Percentiles rank a stretch among this genome's conserved stretches.
Evolutionary conservation across 2,113 vertebrate genomes (phyloP).

Genomic region (Corythornis madagascariensis): DNA sequence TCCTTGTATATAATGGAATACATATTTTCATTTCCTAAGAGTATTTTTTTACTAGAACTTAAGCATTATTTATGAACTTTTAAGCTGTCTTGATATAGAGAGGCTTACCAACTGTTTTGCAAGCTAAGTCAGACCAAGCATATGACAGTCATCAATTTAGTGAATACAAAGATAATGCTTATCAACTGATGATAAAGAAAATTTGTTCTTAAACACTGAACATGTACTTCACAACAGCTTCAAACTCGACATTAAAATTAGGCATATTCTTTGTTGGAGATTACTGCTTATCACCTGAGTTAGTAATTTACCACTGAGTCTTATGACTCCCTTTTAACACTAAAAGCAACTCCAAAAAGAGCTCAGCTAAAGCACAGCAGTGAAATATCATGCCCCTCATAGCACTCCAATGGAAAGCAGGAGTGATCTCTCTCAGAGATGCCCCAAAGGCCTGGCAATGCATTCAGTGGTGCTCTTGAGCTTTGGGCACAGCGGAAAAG

Average conservation of each 20-base stretch:
- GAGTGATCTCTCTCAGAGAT: neutral
- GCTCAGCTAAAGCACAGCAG: neutral
- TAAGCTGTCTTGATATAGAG: neutral
- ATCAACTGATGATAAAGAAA: neutral
- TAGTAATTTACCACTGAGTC: neutral
- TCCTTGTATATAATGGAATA: neutral
- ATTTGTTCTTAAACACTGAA: neutral
- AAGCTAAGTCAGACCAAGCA: neutral
- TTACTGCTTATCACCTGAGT: neutral
- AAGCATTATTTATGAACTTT: neutral
- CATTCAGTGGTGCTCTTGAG: neutral
- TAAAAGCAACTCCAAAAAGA: neutral
- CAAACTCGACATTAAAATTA: neutral
- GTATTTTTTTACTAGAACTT: neutral
- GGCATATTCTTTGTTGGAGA: neutral
- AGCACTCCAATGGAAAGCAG: neutral
- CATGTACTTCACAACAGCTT: neutral
- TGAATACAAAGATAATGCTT: neutral
- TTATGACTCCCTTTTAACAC: neutral
- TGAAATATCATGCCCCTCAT: neutral
- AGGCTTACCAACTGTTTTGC: neutral
- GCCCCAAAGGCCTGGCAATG: neutral
- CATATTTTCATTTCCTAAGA: neutral
- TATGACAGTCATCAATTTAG: neutral
- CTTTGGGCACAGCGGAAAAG: neutral